A percentile compares a stretch with the other conserved stretches of the same genome.
phyloP scores from a whole-genome alignment of 2,888 invertebrate species.

The Colletes collaris region DNA sequence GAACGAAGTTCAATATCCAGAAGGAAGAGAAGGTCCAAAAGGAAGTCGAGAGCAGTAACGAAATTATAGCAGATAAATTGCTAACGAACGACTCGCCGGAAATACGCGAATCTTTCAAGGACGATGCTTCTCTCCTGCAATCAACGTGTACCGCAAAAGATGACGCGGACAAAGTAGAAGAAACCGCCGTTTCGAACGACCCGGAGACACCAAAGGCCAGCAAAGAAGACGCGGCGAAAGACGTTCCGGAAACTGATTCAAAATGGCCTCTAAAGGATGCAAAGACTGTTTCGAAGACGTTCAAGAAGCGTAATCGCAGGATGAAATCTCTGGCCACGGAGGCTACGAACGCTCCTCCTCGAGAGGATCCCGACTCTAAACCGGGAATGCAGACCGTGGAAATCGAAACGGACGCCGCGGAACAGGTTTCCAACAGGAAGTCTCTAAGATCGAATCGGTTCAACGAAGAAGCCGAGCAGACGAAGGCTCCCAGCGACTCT shows the following conservation, averaged over 20 bases:
- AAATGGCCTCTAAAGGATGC: neutral
- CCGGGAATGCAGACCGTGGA: neutral
- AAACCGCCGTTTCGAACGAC: neutral
- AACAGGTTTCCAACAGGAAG: slow-evolving; percentile 1
- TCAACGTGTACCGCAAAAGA: slow-evolving; percentile 3
- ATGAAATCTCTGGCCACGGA: slow-evolving; percentile 60
- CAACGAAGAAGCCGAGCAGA: slow-evolving; percentile 13
- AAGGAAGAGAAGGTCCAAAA: neutral
- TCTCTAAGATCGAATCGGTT: slow-evolving; percentile 4
- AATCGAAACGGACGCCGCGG: neutral
- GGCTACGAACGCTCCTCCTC: slow-evolving; percentile 42
- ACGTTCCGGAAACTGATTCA: rapidly evolving
- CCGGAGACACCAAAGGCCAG: neutral
- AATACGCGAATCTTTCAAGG: neutral
- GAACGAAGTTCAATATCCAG: slow-evolving; percentile 4
- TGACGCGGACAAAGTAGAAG: slow-evolving; percentile 3
- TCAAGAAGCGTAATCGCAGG: slow-evolving; percentile 63
- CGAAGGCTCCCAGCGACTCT: neutral
- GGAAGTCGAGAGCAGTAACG: neutral
- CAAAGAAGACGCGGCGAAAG: neutral
- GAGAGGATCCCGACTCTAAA: neutral
- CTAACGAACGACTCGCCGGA: neutral
- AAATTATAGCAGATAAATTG: neutral
- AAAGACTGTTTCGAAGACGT: slow-evolving; percentile 37
- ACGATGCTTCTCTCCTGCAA: neutral